Conservation (phyloP, 2,113 vertebrate genomes). For the Thunnus thynnus region DNA sequence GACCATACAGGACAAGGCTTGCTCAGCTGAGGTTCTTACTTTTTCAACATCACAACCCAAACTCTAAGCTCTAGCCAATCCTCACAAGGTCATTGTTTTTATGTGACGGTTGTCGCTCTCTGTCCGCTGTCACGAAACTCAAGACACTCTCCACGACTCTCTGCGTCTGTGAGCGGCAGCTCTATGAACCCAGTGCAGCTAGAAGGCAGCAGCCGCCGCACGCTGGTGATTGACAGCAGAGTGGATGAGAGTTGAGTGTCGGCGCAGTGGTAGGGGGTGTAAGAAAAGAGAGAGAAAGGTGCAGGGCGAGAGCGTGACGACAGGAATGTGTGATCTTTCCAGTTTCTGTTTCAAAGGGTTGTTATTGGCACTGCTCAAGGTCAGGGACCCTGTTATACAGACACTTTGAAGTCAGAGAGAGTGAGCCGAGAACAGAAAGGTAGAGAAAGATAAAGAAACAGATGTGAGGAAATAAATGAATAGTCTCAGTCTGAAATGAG, state of each 20-base stretch:
- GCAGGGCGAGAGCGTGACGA: background rate
- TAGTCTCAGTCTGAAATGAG: background rate
- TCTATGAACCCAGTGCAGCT: background rate
- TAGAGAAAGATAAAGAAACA: constrained; percentile 9
- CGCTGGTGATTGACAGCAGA: constrained; percentile 61
- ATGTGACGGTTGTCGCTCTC: constrained; percentile 11
- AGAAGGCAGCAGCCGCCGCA: constrained; percentile 30
- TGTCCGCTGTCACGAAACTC: background rate
- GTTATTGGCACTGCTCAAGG: constrained; percentile 65
- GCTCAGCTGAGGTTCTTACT: too few relatives aligned
- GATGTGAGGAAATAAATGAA: background rate
- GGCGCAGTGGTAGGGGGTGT: constrained; percentile 28
- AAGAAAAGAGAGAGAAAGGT: background rate
- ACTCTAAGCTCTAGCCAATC: background rate
- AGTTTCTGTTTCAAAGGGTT: constrained; percentile 62
- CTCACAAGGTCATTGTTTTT: background rate
- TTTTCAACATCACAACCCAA: background rate
- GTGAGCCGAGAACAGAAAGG: background rate
- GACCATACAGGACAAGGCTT: too few relatives aligned
- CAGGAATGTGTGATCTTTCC: constrained; percentile 58
- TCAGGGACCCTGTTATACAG: constrained; percentile 44
- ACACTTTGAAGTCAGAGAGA: constrained; percentile 46
- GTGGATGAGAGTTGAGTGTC: constrained; percentile 59
- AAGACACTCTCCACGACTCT: background rate
- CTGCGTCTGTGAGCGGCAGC: background rate